Evolutionary conservation across 2,888 invertebrate species (phyloP), one percentile per base, ranked within the genome.

Genomic region (Pardosa pseudoannulata): DNA sequence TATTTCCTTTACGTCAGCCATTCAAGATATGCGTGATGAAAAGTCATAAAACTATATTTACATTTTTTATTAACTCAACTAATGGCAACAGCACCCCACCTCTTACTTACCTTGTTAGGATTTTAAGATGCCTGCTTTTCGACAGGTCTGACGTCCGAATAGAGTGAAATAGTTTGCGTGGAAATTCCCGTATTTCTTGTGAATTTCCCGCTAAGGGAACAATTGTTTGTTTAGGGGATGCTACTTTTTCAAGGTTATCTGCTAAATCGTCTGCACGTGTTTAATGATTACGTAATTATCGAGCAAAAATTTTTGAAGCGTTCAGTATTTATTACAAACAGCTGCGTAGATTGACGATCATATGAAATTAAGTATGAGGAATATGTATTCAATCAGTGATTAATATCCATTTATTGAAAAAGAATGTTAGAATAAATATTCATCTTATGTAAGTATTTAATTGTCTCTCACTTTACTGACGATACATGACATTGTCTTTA

Each of bases 161-260:
- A 9, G 16, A 56, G 19, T 23, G 7, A 56, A 56, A 56, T 3
- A 56, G 23, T 23, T 56, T 56, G 19, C 56, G 1, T 56, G 56
- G 56, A 56, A 56, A 56, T 56, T 23, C 56, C 56, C 56, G 23
- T 1, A 56, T 19, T 46, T 56, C 56, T 56, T 56, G 56, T 23
- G 56, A 56, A 56, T 56, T 56, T 56, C 56, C 56, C 56, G 3
- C 16, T 23, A 23, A 23, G 56, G 56, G 56, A 56, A 56, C 23
- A 23, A 56, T 56, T 56, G 56, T 46, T 46, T 46, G 16, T 23
- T 56, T 56, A 23, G 23, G 56, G 56, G 56, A n/a, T 56, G 3
- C 56, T 56, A 23, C 23, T 1, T 23, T 23, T 3, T 3, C 56
- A 56, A 56, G 56, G 56, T 56, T 23, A 56, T 7, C 56, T 3